Evolutionary conservation across 2,113 vertebrate genomes (phyloP).

Genomic region (Anthoscopus minutus): DNA sequence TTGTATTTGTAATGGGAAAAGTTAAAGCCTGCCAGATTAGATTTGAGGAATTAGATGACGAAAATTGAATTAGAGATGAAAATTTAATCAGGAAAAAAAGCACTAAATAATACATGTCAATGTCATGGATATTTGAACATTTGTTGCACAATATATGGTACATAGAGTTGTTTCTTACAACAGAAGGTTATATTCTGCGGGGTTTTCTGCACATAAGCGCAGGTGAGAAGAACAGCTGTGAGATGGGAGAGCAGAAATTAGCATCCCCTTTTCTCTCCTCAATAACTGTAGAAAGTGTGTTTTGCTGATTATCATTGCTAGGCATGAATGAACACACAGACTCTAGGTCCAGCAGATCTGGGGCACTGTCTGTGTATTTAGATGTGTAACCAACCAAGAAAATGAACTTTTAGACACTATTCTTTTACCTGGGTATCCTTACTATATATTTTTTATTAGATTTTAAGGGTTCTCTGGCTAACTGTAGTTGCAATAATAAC

Average conservation of each 20-base stretch:
- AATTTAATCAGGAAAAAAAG: constrained; percentile 17
- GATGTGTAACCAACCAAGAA: not conserved
- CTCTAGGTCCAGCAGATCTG: not conserved
- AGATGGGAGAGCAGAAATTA: not conserved
- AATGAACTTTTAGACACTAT: not conserved
- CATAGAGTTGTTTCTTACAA: not conserved
- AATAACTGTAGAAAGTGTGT: not conserved
- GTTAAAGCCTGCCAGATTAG: not conserved
- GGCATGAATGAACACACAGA: not conserved
- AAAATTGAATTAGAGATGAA: constrained; percentile 44
- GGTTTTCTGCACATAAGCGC: not conserved
- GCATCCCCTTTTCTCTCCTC: not conserved
- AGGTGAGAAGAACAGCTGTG: not conserved
- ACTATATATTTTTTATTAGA: not conserved
- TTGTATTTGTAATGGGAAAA: not conserved
- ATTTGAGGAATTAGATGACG: not conserved
- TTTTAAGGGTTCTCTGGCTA: not conserved
- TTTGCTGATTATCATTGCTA: not conserved
- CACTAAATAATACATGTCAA: constrained; percentile 11
- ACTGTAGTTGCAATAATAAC: not conserved
- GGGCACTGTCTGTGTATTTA: not conserved
- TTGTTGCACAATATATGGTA: not conserved
- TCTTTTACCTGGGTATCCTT: not conserved
- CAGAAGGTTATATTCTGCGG: not conserved
- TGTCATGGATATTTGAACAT: not conserved